A percentile compares a stretch with the other conserved stretches of the same genome.
phyloP scores from a whole-genome alignment of 1,140 invertebrate species.

The Coelopa frigida region DNA sequence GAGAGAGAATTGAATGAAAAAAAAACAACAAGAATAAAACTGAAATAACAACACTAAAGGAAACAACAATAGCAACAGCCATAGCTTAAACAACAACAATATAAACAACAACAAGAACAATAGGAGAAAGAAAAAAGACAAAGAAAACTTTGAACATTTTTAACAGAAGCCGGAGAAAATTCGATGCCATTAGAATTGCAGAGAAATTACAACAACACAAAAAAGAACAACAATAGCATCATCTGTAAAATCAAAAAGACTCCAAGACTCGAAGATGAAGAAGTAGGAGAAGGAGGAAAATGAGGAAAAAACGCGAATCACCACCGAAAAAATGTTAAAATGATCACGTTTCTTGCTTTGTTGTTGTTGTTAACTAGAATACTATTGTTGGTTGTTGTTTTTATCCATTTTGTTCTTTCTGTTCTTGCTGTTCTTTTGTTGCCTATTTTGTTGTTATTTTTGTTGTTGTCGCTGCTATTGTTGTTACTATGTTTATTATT shows the following conservation, averaged over 20 bases:
- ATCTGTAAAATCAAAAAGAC: constrained; percentile 7
- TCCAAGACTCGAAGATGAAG: neutral
- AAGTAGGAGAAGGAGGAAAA: no score
- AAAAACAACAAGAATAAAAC: constrained; percentile 8
- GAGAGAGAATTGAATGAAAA: neutral
- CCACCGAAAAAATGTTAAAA: constrained; percentile 37
- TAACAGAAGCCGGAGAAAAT: constrained; percentile 5
- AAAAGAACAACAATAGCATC: constrained; percentile 10
- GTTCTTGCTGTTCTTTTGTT: no score
- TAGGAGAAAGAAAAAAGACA: neutral
- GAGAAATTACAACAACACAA: constrained; percentile 16
- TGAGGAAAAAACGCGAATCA: no score
- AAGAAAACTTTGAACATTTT: neutral
- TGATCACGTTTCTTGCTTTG: constrained; percentile 42
- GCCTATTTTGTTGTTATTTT: no score
- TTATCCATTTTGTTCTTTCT: constrained; percentile 1
- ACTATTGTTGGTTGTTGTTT: constrained; percentile 10
- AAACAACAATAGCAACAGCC: constrained; percentile 22
- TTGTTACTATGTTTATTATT: neutral
- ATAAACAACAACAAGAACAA: constrained; percentile 12
- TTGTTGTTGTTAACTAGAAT: no score
- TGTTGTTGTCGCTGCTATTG: neutral
- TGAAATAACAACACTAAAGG: constrained; percentile 14
- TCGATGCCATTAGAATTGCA: neutral
- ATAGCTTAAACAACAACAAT: constrained; percentile 35